Percentiles rank a stretch among this genome's conserved stretches.
phyloP scores from a whole-genome alignment of 2,113 vertebrate genomes.

The Misgurnus anguillicaudatus region DNA sequence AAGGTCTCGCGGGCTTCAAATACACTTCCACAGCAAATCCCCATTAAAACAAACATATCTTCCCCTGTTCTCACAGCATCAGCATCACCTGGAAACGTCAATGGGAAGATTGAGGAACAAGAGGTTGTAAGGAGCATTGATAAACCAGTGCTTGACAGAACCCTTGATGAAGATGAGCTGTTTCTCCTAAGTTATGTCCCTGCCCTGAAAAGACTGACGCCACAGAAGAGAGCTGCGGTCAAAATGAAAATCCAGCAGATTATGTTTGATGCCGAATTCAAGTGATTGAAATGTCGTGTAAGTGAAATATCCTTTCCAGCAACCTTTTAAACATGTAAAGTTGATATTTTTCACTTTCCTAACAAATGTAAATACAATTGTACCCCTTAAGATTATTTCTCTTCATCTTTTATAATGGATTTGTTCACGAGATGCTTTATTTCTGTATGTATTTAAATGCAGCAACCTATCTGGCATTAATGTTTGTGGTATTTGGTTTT shows the following conservation, averaged over 20 bases:
- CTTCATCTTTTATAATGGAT: neutral
- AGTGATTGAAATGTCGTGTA: too few species aligned
- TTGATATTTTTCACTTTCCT: neutral
- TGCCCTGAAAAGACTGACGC: slow-evolving; percentile 36
- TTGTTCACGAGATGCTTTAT: neutral
- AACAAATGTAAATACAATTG: too few species aligned
- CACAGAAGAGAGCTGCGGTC: slow-evolving; percentile 22
- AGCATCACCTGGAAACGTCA: neutral
- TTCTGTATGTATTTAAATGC: neutral
- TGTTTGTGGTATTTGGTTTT: neutral
- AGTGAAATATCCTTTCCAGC: neutral
- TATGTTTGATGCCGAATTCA: slow-evolving; percentile 41
- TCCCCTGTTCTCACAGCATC: neutral
- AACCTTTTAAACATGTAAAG: neutral
- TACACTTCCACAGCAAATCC: slow-evolving; percentile 45
- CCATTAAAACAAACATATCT: neutral
- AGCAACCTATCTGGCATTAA: too few species aligned
- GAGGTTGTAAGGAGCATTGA: neutral
- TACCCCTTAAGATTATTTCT: neutral
- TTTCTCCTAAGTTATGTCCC: slow-evolving; percentile 52
- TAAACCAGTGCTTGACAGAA: neutral
- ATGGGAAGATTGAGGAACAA: slow-evolving; percentile 56
- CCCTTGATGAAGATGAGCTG: slow-evolving; percentile 55
- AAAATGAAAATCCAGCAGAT: slow-evolving; percentile 44
- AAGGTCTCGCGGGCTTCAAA: slow-evolving; percentile 17